Evolutionary conservation across 2,113 vertebrate species (phyloP).

Genomic region (Solea solea): DNA sequence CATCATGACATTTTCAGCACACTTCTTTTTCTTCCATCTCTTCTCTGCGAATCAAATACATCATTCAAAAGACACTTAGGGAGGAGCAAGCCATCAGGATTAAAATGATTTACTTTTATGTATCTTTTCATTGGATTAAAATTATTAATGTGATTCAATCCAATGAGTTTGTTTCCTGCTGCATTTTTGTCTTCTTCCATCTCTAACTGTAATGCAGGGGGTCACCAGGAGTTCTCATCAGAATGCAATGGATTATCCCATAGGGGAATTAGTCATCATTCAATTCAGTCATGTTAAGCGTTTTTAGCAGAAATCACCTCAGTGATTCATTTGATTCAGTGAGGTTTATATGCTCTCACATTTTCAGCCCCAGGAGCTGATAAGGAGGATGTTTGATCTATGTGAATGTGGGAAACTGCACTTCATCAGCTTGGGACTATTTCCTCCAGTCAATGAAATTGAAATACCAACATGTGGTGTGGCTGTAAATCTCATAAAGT

Average conservation of each 20-base stretch:
- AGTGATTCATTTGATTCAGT: constrained; percentile 1
- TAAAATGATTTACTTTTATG: background rate
- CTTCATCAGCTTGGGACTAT: background rate
- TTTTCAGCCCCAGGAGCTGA: constrained; percentile 1
- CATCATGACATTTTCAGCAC: background rate
- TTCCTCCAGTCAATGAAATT: background rate
- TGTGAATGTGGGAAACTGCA: background rate
- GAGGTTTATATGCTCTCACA: constrained; percentile 5
- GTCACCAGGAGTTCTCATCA: constrained; percentile 3
- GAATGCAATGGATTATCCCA: constrained; percentile 36
- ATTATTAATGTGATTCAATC: background rate
- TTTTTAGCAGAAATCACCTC: constrained; percentile 19
- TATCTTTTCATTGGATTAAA: background rate
- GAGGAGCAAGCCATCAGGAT: background rate
- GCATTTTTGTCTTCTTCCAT: background rate
- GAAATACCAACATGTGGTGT: background rate
- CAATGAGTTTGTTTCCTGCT: background rate
- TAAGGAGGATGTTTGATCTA: constrained; percentile 2
- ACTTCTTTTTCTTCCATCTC: background rate
- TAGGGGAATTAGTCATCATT: constrained; percentile 31
- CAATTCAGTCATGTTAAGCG: constrained; percentile 39
- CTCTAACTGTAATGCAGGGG: background rate
- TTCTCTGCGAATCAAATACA: background rate
- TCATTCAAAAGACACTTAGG: background rate
- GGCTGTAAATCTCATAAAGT: constrained; percentile 10